A percentile compares a stretch with the other conserved stretches of the same genome.
These are phyloP conservation scores for Cartodere bifasciata DNA, from an alignment of 2,888 invertebrate genomes.

Conservation along the genomic window DNA sequence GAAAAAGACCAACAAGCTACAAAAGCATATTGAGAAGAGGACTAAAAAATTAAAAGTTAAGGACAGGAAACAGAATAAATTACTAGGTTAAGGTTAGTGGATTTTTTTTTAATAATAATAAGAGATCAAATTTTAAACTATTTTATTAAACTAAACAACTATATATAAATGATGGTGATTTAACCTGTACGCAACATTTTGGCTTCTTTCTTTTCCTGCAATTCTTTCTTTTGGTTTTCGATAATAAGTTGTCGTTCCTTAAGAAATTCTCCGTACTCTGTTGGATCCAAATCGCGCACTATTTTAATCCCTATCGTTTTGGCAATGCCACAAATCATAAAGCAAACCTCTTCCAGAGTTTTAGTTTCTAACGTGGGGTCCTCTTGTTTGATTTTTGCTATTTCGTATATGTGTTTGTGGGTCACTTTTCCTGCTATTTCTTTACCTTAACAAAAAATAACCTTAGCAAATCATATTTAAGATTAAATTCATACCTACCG, in stretches of 20 bases:
- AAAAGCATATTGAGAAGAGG: conserved; percentile 68
- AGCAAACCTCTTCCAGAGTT: conserved; percentile 60
- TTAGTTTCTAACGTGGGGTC: conserved; percentile 62
- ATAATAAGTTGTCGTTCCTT: conserved; percentile 57
- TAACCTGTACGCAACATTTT: conserved; percentile 76
- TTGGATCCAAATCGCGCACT: conserved; percentile 59
- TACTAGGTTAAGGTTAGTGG: no score
- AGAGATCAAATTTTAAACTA: conserved; percentile 8
- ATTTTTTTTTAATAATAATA: no score
- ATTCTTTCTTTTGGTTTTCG: conserved; percentile 58
- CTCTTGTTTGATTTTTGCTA: conserved; percentile 86
- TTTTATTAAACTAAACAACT: conserved; percentile 7
- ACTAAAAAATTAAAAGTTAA: conserved; percentile 57
- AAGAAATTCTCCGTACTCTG: conserved; percentile 73
- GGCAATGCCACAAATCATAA: conserved; percentile 64
- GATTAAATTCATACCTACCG: conserved; percentile 28
- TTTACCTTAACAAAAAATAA: conserved; percentile 37
- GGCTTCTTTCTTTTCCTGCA: conserved; percentile 77
- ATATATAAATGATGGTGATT: no score
- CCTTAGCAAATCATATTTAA: neutral
- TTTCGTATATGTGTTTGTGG: conserved; percentile 93
- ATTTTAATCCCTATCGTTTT: conserved; percentile 76
- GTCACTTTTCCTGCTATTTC: conserved; percentile 84
- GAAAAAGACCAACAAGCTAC: conserved; percentile 62
- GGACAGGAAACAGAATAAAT: no score